Percentiles rank a stretch among this genome's conserved stretches.
These are phyloP conservation scores for roundworm (Caenorhabditis elegans) DNA, from an alignment of 1,140 invertebrate genomes.

Conservation along the genomic window DNA sequence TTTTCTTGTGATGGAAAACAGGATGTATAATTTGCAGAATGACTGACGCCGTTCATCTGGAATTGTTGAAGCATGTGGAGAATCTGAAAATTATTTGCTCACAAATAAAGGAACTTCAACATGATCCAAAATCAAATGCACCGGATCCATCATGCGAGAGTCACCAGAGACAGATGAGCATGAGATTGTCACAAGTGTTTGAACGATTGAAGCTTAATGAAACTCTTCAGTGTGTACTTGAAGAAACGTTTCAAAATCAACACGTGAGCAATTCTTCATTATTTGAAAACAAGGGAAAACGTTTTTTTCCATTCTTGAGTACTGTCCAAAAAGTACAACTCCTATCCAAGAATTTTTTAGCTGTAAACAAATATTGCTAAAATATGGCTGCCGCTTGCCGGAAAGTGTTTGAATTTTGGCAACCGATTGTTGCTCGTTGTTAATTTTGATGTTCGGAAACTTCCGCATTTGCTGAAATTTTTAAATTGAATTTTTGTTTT, in stretches of 20 bases:
- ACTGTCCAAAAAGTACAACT: too few species aligned
- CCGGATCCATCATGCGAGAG: conserved; percentile 45
- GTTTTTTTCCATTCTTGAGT: too few species aligned
- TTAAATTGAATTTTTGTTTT: neutral
- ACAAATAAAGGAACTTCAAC: conserved; percentile 34
- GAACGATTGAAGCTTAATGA: conserved; percentile 53
- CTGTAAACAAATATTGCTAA: too few species aligned
- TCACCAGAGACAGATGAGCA: conserved; percentile 52
- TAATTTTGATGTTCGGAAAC: too few species aligned
- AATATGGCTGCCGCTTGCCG: too few species aligned
- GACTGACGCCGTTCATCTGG: conserved; percentile 48
- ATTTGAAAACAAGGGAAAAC: too few species aligned
- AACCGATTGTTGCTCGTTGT: too few species aligned
- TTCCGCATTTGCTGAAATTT: neutral
- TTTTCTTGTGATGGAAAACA: neutral
- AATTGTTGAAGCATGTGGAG: conserved; percentile 46
- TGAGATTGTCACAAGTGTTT: conserved; percentile 50
- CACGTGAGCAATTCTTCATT: conserved; percentile 34
- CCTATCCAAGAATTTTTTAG: too few species aligned
- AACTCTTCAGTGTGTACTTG: conserved; percentile 44
- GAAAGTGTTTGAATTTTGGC: too few species aligned
- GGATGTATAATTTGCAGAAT: conserved; percentile 33
- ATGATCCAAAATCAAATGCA: conserved; percentile 14
- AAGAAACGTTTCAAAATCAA: conserved; percentile 48
- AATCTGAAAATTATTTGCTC: conserved; percentile 38